These are phyloP conservation scores for Enteromius afrohamiltoni DNA, from an alignment of 2,797 vertebrate species.

Conservation along the genomic window DNA sequence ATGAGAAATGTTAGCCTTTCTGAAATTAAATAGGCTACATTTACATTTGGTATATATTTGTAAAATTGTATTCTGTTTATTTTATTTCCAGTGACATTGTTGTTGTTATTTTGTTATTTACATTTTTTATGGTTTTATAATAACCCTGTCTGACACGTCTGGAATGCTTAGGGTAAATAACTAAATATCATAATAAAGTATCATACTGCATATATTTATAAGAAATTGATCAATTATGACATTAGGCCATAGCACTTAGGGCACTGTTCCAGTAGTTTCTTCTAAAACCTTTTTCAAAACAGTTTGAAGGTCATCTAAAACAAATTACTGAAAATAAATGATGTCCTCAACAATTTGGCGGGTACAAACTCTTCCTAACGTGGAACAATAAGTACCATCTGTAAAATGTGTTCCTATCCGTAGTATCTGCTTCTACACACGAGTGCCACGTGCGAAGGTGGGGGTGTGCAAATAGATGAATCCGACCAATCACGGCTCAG, in stretches of 20 bases:
- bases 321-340: not conserved
- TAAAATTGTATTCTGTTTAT: not conserved
- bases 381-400: slow-evolving; percentile 15
- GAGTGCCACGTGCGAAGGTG: slow-evolving; percentile 67
- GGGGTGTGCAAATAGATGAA: slow-evolving; percentile 5
- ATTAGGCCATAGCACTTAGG: not conserved
- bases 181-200: not conserved
- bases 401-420: slow-evolving; percentile 20
- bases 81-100: not conserved
- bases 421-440: slow-evolving; percentile 66
- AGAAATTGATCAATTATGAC: too few relatives aligned
- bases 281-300: not conserved
- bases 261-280: not conserved
- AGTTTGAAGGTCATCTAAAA: not conserved
- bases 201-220: not conserved
- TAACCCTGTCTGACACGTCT: not conserved
- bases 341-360: not conserved
- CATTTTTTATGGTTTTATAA: not conserved
- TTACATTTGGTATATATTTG: not conserved
- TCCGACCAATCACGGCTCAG: slow-evolving; percentile 60
- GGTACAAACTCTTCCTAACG: slow-evolving; percentile 27
- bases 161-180: not conserved
- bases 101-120: not conserved
- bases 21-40: not conserved
- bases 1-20: not conserved